These are phyloP conservation scores for Hylomyscus alleni DNA, from an alignment of 2,797 vertebrate species.

Conservation along the genomic window DNA sequence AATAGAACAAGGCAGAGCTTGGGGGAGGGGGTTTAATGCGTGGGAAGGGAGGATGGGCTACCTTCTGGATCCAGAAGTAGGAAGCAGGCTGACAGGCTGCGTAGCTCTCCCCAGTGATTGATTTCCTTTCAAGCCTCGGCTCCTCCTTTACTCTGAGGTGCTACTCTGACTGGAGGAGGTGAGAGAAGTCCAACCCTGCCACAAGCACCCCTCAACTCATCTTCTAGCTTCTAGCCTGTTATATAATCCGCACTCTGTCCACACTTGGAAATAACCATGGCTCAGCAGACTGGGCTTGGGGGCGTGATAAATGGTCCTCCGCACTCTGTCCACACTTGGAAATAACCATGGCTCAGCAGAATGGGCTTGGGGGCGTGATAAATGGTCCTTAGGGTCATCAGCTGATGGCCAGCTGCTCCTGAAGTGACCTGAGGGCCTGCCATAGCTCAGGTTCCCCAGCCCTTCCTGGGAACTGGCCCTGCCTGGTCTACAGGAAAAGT, in stretches of 20 bases:
- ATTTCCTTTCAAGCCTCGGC: constrained; percentile 76
- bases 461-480: constrained; percentile 37
- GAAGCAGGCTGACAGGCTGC: background rate
- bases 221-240: constrained; percentile 56
- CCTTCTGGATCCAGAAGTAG: background rate
- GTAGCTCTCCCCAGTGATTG: background rate
- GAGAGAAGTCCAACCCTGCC: background rate
- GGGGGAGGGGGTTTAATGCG: background rate
- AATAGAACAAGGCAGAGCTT: background rate
- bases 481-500: constrained; percentile 6
- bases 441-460: constrained; percentile 72
- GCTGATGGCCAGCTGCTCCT: constrained; percentile 64
- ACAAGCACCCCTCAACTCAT: background rate
- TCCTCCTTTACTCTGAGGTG: background rate
- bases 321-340: constrained; percentile 65
- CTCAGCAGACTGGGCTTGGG: constrained; percentile 86
- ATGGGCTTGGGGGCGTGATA: constrained; percentile 86
- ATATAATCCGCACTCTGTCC: constrained; percentile 63
- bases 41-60: background rate
- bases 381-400: constrained; percentile 76
- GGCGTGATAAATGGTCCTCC: constrained; percentile 84
- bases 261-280: constrained; percentile 80
- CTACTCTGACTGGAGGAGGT: background rate
- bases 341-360: constrained; percentile 84
- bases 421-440: constrained; percentile 69